Base-by-base conservation (phyloP, 2,888 invertebrate genomes). In the Anticlea derivata region DNA sequence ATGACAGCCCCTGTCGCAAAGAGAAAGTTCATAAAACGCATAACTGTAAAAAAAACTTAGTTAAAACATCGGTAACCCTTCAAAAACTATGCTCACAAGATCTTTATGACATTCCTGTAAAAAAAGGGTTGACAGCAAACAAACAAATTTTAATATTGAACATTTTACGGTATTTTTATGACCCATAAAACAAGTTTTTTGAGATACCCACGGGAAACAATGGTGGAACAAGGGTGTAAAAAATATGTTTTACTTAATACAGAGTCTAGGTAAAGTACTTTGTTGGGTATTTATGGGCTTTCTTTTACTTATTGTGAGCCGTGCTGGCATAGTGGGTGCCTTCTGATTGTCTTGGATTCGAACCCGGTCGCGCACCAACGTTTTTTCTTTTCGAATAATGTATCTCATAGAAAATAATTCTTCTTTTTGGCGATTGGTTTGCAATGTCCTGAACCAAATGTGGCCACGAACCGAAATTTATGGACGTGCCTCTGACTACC, bases 141-240 rank as follows among this genome's bases (percentile, higher is more conserved):
- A 33, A 45, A 53, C 33, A 37, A 44, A 49, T 50, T 34, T 30
- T 39, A 56, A 51, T 50, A 43, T 56, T 56, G 34, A 39, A 55
- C 48, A 49, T 50, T 54, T 45, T 46, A 56, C 40, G 39, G 56
- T 50, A 46, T 40, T 53, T 57, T 61, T 58, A 56, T 30, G 39
- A 35, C 23, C 43, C 52, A 44, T 61, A 55, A 58, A 58, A 40
- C 45, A 26, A 23, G 34, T 49, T 31, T 27, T 44, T 45, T 49
- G 50, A 39, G 55, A 45, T 41, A 35, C 52, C 53, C 43, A 41
- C 46, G 60, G 55, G 62, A 62, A 59, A 65, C 64, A 65, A 59
- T 59, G 55, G 48, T 43, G n/a, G n/a, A n/a, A n/a, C n/a, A n/a
- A n/a, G n/a, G n/a, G n/a, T n/a, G n/a, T n/a, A n/a, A 46, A 54